phyloP scores from a whole-genome alignment of 2,113 vertebrate species.

The Symphodus melops region DNA sequence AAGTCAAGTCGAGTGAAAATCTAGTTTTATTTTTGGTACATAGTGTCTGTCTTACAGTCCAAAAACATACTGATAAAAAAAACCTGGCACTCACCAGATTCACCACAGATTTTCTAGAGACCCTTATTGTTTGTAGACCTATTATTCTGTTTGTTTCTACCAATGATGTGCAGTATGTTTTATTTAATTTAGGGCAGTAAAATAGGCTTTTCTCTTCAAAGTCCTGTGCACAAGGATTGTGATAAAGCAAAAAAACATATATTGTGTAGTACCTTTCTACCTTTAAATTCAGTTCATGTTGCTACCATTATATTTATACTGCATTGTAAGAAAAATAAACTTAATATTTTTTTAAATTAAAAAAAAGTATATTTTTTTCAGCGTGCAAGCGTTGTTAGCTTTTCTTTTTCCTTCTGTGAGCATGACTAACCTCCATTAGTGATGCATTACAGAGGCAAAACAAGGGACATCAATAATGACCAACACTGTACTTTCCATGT shows the following conservation, averaged over 20 bases:
- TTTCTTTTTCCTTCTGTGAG: neutral
- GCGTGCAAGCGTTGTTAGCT: neutral
- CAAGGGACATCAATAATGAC: neutral
- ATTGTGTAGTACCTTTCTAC: neutral
- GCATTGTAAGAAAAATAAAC: neutral
- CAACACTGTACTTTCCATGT: neutral
- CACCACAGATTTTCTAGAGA: neutral
- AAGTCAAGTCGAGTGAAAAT: slow-evolving; percentile 3
- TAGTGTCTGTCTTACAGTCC: neutral
- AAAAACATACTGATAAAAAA: neutral
- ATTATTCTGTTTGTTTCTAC: neutral
- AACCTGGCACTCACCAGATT: neutral
- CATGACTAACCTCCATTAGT: slow-evolving; percentile 3
- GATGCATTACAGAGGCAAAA: slow-evolving; percentile 13
- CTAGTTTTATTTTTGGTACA: neutral
- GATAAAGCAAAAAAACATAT: slow-evolving; percentile 9
- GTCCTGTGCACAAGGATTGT: slow-evolving; percentile 1
- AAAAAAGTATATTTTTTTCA: neutral
- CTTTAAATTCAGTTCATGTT: neutral
- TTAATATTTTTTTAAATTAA: neutral
- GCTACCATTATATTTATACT: neutral
- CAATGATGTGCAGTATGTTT: neutral
- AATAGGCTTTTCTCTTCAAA: slow-evolving; percentile 14
- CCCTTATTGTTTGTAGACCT: neutral
- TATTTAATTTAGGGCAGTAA: neutral